A percentile compares a stretch with the other conserved stretches of the same genome.
phyloP scores from a whole-genome alignment of 2,888 invertebrate species.

The Stenchaetothrips biformis region DNA sequence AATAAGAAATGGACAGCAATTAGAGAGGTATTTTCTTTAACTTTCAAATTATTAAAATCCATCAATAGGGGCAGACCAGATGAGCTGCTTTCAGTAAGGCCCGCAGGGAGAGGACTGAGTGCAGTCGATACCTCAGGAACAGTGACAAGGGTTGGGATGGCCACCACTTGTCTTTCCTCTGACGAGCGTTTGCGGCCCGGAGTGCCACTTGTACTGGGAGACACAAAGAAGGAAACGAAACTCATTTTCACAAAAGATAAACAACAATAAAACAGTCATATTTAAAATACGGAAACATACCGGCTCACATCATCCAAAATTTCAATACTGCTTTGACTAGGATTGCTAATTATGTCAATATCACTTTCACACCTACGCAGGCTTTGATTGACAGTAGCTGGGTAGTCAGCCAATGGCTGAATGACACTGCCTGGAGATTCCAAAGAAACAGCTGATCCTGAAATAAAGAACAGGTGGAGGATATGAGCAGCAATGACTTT shows the following conservation, averaged over 20 bases:
- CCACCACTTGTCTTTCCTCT: conserved; percentile 50
- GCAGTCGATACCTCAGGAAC: conserved; percentile 45
- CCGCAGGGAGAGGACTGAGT: conserved; percentile 41
- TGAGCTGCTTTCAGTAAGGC: conserved; percentile 58
- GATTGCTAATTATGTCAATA: conserved; percentile 64
- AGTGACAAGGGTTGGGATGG: conserved; percentile 48
- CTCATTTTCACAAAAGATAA: no score
- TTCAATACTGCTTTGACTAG: conserved; percentile 66
- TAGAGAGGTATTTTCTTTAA: neutral
- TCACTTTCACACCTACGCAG: conserved; percentile 56
- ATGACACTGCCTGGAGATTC: conserved; percentile 40
- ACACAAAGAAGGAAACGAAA: neutral
- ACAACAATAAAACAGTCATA: neutral
- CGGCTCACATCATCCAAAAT: conserved; percentile 52
- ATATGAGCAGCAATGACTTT: no score
- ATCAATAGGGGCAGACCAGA: conserved; percentile 46
- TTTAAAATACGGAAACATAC: conserved; percentile 37
- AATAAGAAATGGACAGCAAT: conserved; percentile 4
- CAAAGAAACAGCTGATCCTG: conserved; percentile 48
- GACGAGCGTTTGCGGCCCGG: conserved; percentile 48
- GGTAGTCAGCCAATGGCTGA: conserved; percentile 31
- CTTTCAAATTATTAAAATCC: conserved; percentile 26
- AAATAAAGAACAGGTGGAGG: conserved; percentile 26
- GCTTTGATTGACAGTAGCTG: conserved; percentile 29
- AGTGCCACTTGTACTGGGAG: conserved; percentile 40